A percentile compares a stretch with the other conserved stretches of the same genome.
These are phyloP conservation scores for Spisula solida DNA, from an alignment of 2,888 invertebrate genomes.

Conservation along the genomic window DNA sequence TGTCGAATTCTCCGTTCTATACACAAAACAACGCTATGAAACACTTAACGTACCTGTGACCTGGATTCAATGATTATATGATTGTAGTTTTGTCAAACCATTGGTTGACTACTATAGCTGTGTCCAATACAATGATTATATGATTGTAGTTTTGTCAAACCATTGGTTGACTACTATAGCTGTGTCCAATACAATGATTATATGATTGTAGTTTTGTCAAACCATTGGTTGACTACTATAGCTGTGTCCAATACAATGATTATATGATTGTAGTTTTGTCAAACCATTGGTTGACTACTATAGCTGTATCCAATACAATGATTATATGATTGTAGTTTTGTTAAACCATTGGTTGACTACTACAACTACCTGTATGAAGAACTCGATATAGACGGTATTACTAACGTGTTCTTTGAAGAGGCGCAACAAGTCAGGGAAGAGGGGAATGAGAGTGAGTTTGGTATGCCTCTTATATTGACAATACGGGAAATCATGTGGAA, in stretches of 20 bases:
- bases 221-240: too few relatives aligned
- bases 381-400: constrained; percentile 54
- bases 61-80: not conserved
- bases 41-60: too few relatives aligned
- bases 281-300: too few relatives aligned
- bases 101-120: constrained; percentile 60
- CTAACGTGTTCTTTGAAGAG: constrained; percentile 55
- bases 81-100: constrained; percentile 41
- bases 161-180: not conserved
- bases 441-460: constrained; percentile 29
- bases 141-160: not conserved
- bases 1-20: too few relatives aligned
- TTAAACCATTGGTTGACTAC: constrained; percentile 52
- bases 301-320: too few relatives aligned
- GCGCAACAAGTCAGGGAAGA: constrained; percentile 19
- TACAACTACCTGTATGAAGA: constrained; percentile 61
- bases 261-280: not conserved
- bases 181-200: too few relatives aligned
- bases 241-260: not conserved
- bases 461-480: constrained; percentile 42
- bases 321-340: constrained; percentile 32
- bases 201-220: too few relatives aligned
- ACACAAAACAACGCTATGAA: too few relatives aligned
- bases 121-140: not conserved
- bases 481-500: constrained; percentile 75